Conservation (phyloP, 2,888 invertebrate species). For the Scaptomyza tumidula region DNA sequence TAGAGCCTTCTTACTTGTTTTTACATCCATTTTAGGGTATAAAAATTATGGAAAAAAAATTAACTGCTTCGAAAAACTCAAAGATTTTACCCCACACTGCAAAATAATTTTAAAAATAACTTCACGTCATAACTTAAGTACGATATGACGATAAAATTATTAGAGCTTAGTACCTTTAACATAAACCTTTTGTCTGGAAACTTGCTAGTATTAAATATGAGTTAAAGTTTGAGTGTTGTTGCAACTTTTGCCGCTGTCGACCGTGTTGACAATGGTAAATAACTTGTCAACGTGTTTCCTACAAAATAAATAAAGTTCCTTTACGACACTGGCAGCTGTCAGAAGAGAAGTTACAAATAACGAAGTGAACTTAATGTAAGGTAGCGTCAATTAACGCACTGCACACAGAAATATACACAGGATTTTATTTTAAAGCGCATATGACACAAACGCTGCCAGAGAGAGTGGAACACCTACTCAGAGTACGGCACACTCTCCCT, state of each 20-base stretch:
- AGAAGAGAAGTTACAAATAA: slow-evolving; percentile 30
- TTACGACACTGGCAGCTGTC: slow-evolving; percentile 68
- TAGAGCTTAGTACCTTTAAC: too few relatives aligned
- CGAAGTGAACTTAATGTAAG: slow-evolving; percentile 8
- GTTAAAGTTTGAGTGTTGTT: slow-evolving; percentile 4
- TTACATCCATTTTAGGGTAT: too few relatives aligned
- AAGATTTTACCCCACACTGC: too few relatives aligned
- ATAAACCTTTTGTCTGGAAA: too few relatives aligned
- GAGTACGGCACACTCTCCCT: background rate
- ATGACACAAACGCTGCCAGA: slow-evolving; percentile 58
- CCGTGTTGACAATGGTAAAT: slow-evolving; percentile 48
- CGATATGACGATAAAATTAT: too few relatives aligned
- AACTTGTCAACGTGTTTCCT: slow-evolving; percentile 41
- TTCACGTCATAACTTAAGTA: too few relatives aligned
- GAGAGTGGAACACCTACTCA: slow-evolving; percentile 21
- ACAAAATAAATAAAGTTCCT: slow-evolving; percentile 58
- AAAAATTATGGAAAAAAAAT: too few relatives aligned
- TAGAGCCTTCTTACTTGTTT: too few relatives aligned
- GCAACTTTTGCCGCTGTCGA: slow-evolving; percentile 17
- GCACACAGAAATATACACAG: slow-evolving; percentile 16
- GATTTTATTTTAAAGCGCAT: slow-evolving; percentile 50
- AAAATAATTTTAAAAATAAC: too few relatives aligned
- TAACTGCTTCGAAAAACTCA: too few relatives aligned
- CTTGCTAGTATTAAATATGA: too few relatives aligned
- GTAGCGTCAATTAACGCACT: slow-evolving; percentile 64